Conservation (phyloP, 30 jellyfish, hydroid and myxozoan genomes). For the Aurelia sp. region DNA sequence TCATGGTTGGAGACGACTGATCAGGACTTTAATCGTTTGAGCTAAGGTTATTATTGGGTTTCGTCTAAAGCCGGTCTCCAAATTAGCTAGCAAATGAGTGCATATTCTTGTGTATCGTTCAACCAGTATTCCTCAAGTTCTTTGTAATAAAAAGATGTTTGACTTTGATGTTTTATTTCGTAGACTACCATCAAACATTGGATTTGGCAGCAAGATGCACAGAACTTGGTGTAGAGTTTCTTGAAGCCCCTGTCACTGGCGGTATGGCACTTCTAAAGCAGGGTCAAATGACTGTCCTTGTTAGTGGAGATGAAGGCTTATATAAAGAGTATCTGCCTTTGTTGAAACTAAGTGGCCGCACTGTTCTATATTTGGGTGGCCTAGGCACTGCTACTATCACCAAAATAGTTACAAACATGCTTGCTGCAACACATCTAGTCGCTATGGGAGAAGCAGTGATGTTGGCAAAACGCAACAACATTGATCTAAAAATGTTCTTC, state of each 20-base stretch:
- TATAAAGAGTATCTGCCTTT: constrained; percentile 34
- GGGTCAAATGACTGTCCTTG: constrained; percentile 71
- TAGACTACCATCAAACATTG: constrained; percentile 74
- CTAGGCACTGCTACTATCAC: constrained; percentile 75
- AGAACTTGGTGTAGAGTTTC: constrained; percentile 54
- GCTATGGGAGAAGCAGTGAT: constrained; percentile 72
- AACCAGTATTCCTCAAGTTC: too few relatives aligned
- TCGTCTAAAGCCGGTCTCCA: too few relatives aligned
- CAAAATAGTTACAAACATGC: constrained; percentile 63
- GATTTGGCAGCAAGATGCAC: constrained; percentile 49
- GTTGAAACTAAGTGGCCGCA: constrained; percentile 58
- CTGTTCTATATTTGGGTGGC: constrained; percentile 65
- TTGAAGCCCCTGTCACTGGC: constrained; percentile 83
- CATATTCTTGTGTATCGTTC: too few relatives aligned
- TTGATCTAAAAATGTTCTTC: constrained; percentile 53
- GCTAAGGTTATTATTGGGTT: too few relatives aligned
- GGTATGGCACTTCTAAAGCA: constrained; percentile 77
- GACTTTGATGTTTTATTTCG: neutral
- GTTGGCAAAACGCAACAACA: constrained; percentile 55
- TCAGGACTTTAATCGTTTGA: neutral
- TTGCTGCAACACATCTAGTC: constrained; percentile 58
- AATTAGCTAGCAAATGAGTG: too few relatives aligned
- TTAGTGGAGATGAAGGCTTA: constrained; percentile 59
- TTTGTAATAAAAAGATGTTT: too few relatives aligned
- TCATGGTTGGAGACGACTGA: too few relatives aligned